Evolutionary conservation across 2,113 vertebrate species (phyloP), one percentile per base, ranked within the genome.

Genomic region (Dromiciops gliroides): DNA sequence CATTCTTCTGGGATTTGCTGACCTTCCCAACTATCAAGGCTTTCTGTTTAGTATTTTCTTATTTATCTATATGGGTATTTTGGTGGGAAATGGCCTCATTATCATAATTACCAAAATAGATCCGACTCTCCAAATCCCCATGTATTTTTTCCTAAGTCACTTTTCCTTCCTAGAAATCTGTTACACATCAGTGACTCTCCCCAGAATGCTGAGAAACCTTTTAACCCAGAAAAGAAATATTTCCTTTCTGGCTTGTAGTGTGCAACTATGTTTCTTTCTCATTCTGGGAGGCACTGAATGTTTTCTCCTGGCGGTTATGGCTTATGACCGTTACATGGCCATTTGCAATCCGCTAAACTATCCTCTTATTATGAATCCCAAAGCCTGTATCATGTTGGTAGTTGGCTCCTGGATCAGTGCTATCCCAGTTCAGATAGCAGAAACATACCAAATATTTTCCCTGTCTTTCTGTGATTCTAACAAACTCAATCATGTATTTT

Each of bases 271-370:
- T 90, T 93, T 94, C 24, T 47, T 96, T 24, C 94, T 96, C 48
- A 1, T 95, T 49, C 92, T 95, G 92, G 93, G 95, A 51, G 93
- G 48, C 1, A 75, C 95, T 5, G 97, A 98, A 51, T 96, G 97
- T 25, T 96, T 98, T 67, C 94, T 98, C 37, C 90, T 98, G 37
- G 96, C 97, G 0, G 48, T 88, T 1, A 98, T 98, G 97, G 97
- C 97, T n/a, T 97, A 96, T 95, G 97, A 98, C 48, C 52, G 94
- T 16, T 97, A 96, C 95, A 91, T 93, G 91, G 97, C 97, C 12
- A 96, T 98, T 89, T 98, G 97, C n/a, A 93, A 93, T 60, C 96
- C 97, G 67, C 89, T 98, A 50, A 96, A 47, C 48, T 98, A 98
- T 14, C 25, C 90, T 8, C 10, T 93, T 50, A 96, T 97, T 12